These are phyloP conservation scores for Lissocephala sabroskyi DNA, from an alignment of 2,888 invertebrate genomes.

Conservation along the genomic window DNA sequence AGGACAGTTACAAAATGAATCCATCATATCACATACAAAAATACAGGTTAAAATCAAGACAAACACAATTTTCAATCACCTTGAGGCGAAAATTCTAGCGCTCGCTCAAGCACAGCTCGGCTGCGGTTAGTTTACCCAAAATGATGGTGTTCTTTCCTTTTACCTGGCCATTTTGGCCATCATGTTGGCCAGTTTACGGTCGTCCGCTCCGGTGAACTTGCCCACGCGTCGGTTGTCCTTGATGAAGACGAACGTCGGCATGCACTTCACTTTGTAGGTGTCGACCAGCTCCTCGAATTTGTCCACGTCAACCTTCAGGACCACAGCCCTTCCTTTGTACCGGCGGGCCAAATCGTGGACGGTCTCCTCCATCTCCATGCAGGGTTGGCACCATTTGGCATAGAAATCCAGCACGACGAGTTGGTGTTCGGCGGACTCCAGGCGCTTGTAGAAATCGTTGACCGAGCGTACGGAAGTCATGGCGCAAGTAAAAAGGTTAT, in stretches of 20 bases:
- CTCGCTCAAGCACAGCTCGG: neutral
- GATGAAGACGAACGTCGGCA: constrained; percentile 58
- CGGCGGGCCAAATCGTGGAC: constrained; percentile 35
- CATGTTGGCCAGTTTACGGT: constrained; percentile 35
- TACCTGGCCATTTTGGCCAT: constrained; percentile 41
- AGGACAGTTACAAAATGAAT: no score
- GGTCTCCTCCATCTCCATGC: constrained; percentile 36
- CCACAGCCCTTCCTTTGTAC: constrained; percentile 27
- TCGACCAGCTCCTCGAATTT: constrained; percentile 32
- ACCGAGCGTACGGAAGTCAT: constrained; percentile 34
- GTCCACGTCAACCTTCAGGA: constrained; percentile 43
- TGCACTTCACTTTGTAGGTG: constrained; percentile 33
- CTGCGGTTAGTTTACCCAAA: neutral
- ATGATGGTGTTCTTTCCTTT: neutral
- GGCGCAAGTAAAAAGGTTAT: no score
- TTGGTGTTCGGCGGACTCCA: constrained; percentile 34
- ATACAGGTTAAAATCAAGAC: no score
- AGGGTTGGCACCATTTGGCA: constrained; percentile 49
- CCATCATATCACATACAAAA: no score
- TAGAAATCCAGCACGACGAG: constrained; percentile 44
- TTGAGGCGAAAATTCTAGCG: no score
- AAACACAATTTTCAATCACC: no score
- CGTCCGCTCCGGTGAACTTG: constrained; percentile 49
- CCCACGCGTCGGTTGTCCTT: constrained; percentile 34
- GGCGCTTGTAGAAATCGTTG: constrained; percentile 39